Evolutionary conservation across 1,140 invertebrate genomes (phyloP).

Genomic region (Drepana arcuata): DNA sequence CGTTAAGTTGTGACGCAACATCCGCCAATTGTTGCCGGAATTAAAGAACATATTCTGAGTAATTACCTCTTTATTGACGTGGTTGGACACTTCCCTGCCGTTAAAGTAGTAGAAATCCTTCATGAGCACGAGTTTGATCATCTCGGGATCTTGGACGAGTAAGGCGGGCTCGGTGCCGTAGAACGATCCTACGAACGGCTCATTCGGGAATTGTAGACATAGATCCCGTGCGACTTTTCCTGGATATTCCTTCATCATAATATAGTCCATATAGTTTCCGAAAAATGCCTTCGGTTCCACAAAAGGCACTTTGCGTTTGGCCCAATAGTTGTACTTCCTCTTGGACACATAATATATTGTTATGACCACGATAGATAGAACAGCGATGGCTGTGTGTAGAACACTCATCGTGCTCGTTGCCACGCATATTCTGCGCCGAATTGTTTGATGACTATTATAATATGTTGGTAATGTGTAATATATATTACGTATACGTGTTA

Average conservation of each 20-base stretch:
- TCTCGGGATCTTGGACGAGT: slow-evolving; percentile 4
- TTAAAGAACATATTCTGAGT: slow-evolving; percentile 19
- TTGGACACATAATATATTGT: slow-evolving; percentile 7
- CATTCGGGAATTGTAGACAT: slow-evolving; percentile 3
- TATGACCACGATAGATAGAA: too few species aligned
- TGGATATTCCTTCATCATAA: slow-evolving; percentile 11
- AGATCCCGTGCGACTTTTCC: slow-evolving; percentile 2
- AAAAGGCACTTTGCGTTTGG: slow-evolving; percentile 28
- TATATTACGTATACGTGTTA: too few species aligned
- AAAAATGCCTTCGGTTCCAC: slow-evolving; percentile 29
- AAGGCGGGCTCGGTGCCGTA: slow-evolving; percentile 12
- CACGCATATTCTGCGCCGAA: too few species aligned
- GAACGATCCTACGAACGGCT: slow-evolving; percentile 8
- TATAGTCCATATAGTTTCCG: slow-evolving; percentile 36
- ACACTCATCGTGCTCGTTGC: too few species aligned
- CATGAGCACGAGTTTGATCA: slow-evolving; percentile 11
- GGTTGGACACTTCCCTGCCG: slow-evolving; percentile 5
- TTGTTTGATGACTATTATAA: too few species aligned
- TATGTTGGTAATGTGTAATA: too few species aligned
- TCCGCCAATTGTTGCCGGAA: slow-evolving; percentile 66
- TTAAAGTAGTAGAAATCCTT: slow-evolving; percentile 15
- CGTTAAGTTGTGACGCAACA: slow-evolving; percentile 69
- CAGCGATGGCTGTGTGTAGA: too few species aligned
- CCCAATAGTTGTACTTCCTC: slow-evolving; percentile 33
- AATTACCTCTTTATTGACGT: slow-evolving; percentile 3